Percentiles rank a stretch among this genome's conserved stretches.
phyloP scores from a whole-genome alignment of 2,113 vertebrate species.

The Sorex fumeus region DNA sequence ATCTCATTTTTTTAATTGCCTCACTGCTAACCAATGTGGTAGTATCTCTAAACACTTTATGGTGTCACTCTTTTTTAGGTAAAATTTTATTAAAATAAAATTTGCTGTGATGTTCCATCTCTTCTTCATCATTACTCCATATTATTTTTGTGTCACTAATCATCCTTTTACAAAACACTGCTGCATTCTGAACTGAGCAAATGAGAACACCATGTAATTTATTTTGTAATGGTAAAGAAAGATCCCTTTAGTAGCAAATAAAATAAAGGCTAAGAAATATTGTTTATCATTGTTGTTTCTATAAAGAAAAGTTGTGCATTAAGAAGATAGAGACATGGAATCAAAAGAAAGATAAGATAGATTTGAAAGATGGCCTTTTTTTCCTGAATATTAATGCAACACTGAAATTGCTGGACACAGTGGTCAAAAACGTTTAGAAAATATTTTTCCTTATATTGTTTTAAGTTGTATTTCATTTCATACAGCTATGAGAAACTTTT shows the following conservation, averaged over 20 bases:
- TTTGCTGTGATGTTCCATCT: background rate
- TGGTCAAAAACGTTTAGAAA: background rate
- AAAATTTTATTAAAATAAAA: background rate
- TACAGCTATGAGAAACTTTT: background rate
- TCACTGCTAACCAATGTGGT: too few relatives aligned
- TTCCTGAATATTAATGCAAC: background rate
- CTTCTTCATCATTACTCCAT: background rate
- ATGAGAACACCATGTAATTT: background rate
- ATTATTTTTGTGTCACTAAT: background rate
- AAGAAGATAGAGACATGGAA: background rate
- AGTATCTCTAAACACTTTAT: background rate
- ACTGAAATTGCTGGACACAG: background rate
- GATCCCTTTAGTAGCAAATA: background rate
- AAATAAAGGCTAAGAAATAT: background rate
- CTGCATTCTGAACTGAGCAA: background rate
- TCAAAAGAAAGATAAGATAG: background rate
- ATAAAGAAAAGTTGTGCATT: background rate
- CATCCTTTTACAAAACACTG: background rate
- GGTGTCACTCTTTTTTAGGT: background rate
- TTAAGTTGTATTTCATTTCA: constrained; percentile 6
- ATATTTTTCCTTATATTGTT: background rate
- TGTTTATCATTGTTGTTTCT: background rate
- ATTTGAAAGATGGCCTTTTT: background rate
- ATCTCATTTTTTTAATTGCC: background rate
- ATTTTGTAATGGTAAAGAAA: background rate